A percentile compares a stretch with the other conserved stretches of the same genome.
Conservation (phyloP, 53 echinoderm and acorn worm genomes). For the Paracentrotus lividus region DNA sequence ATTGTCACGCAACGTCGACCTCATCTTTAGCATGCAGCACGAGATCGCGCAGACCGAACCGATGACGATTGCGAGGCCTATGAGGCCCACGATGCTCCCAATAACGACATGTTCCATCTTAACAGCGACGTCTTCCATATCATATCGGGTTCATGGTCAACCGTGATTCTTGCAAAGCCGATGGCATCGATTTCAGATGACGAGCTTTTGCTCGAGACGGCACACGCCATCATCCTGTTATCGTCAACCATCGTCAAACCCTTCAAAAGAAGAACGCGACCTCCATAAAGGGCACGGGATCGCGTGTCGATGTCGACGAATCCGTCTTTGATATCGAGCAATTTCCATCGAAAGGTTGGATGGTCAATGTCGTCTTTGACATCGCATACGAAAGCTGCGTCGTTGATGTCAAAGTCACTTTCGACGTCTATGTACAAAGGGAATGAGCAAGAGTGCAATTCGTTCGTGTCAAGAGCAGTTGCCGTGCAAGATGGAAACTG, state of each 20-base stretch:
- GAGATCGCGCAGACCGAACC: background rate
- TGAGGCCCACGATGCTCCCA: background rate
- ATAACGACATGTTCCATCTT: background rate
- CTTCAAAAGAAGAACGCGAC: background rate
- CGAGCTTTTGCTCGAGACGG: background rate
- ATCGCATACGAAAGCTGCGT: background rate
- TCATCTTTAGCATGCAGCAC: background rate
- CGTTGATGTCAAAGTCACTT: background rate
- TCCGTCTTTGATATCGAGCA: background rate
- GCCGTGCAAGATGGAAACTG: background rate
- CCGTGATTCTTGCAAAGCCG: slow-evolving; percentile 6
- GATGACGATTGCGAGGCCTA: background rate
- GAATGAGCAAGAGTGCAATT: slow-evolving; percentile 1
- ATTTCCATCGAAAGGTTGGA: background rate
- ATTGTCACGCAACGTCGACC: background rate
- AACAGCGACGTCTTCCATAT: background rate
- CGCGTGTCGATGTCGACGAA: background rate
- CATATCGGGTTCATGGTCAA: background rate
- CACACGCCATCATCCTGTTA: background rate
- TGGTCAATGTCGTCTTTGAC: background rate
- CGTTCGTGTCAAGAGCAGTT: background rate
- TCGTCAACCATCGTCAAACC: background rate
- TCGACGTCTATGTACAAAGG: background rate
- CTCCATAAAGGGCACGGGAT: background rate
- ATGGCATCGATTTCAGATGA: background rate